Evolutionary conservation across 2,888 invertebrate genomes (phyloP), one percentile per base, ranked within the genome.

Genomic region (Cartodere bifasciata): DNA sequence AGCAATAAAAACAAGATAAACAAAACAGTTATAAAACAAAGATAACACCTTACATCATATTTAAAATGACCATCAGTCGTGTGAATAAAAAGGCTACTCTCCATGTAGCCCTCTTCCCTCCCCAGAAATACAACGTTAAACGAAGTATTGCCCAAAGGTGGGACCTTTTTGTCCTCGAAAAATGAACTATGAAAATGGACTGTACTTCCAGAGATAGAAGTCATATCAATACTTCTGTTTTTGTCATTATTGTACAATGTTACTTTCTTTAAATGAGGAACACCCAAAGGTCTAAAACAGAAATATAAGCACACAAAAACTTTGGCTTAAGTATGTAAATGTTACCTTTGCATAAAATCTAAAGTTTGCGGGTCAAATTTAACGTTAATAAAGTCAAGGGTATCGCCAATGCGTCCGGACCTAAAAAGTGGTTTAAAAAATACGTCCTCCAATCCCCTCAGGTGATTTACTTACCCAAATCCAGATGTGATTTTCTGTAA

Each of bases 141-240:
- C 40, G 88, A 80, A 41, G 95, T 94, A 61, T 92, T 92, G 40
- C 84, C 86, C 47, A 80, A 73, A 36, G 92, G 88, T 49, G 84
- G 80, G 56, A 95, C 75, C 56, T 78, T 73, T 75, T 91, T 91
- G 52, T 90, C 79, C 54, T 90, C 83, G 62, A 94, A 94, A 70
- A 95, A 94, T 43, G 94, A 92, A 52, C 92, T 91, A 63, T 95
- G 91, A 68, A 95, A 95, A 66, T 91, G 86, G 17, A 85, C 80
- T 47, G 90, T 88, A 60, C 80, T 87, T 50, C 92, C 92, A 43
- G 91, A 88, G 55, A 95, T 88, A 43, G 92, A 91, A 55, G 86
- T 80, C 56, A 95, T 75, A 60, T 88, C 86, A 53, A 95, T 74
- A 52, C 82, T 88, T 54, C 76, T 76, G 65, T 90, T 86, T 46